Base-by-base conservation (phyloP, 2,113 vertebrate species). In the Hippolais icterina region DNA sequence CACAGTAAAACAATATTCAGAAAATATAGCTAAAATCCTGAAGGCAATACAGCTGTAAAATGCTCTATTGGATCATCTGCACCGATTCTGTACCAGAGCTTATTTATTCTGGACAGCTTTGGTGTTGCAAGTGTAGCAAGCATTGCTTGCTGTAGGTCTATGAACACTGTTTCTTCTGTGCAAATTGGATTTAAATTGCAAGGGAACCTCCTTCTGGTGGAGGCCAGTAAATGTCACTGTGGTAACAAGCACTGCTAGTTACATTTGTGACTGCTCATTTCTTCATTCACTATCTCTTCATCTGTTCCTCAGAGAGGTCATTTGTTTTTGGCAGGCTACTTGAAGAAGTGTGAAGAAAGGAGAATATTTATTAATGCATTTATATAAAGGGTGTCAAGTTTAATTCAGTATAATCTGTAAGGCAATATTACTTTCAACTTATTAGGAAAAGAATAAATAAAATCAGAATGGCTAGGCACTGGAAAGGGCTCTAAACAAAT, bases 401-500 rank as follows among this genome's bases (percentile, higher is more conserved):
- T 68, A 94, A 92, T 89, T 83, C 64, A 44, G 29, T 57, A 56
- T 64, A 81, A 90, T 78, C 31, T 78, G 52, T 44, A 94, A 21
- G 37, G 61, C 47, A 60, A 52, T 76, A 78, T 82, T 82, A 47
- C 39, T 94, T 96, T 59, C 28, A 72, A 29, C 1, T 79, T 95
- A 65, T 49, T 85, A 87, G 57, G 50, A 57, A 89, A 94, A 93
- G 22, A 87, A 91, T 68, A 96, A 95, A 91, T 88, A 94, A 82
- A 93, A 24, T 68, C 79, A 63, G 88, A 93, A 78, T 27, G 17
- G 19, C 27, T 86, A 74, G 56, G 33, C n/a, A 39, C 7, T 33
- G 50, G 25, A 74, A 72, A 86, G 42, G 33, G 11, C n/a, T 89
- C 68, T 68, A 71, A 70, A 76, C 25, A 90, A 86, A 74, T 53